Percentiles rank a stretch among this genome's conserved stretches.
phyloP scores from a whole-genome alignment of 2,113 vertebrate species.

The Microcebus murinus region DNA sequence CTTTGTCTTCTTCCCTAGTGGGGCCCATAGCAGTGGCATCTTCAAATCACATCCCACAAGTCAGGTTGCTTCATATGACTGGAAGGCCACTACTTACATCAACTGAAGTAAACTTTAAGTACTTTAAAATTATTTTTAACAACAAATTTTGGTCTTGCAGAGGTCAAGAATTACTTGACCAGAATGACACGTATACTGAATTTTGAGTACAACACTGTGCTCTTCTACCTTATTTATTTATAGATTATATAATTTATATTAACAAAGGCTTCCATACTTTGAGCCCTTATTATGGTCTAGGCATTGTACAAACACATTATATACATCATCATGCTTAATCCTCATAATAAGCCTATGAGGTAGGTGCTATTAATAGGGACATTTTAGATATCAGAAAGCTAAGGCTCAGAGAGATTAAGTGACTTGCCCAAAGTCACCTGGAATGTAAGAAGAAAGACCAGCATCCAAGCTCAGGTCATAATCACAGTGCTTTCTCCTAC shows the following conservation, averaged over 20 bases:
- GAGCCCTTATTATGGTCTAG: neutral
- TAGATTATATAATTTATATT: neutral
- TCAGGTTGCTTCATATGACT: neutral
- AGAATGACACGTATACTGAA: neutral
- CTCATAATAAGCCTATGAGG: neutral
- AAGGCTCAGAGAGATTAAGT: neutral
- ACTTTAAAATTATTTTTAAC: neutral
- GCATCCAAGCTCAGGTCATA: neutral
- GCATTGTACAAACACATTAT: neutral
- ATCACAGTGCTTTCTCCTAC: neutral
- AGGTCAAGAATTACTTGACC: neutral
- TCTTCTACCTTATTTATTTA: neutral
- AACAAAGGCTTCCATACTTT: neutral
- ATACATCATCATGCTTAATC: neutral
- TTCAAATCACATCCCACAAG: accelerated
- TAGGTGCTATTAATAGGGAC: neutral
- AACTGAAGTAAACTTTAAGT: neutral
- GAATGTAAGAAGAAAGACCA: neutral
- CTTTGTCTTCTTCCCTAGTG: neutral
- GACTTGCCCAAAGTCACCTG: neutral
- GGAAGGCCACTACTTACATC: neutral
- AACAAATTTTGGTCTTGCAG: neutral
- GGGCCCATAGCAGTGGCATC: neutral
- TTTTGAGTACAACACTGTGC: neutral
- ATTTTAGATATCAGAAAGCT: neutral